Evolutionary conservation across 2,797 vertebrate species (phyloP).

Genomic region (Percopsis omiscomaycus): DNA sequence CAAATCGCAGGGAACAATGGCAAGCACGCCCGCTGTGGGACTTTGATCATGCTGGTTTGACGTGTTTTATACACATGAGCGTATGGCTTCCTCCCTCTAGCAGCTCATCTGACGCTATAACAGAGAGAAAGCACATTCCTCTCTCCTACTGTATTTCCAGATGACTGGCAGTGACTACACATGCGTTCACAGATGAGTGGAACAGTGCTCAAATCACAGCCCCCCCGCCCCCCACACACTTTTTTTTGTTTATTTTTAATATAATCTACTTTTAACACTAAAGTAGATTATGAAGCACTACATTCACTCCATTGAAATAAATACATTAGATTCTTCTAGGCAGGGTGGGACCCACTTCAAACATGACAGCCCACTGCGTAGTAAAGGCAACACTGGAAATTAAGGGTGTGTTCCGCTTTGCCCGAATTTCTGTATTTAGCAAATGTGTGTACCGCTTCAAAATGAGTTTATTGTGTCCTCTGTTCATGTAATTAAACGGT

Average conservation of each 20-base stretch:
- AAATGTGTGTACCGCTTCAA: constrained; percentile 9
- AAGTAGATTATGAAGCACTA: constrained; percentile 15
- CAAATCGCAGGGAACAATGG: not conserved
- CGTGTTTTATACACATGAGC: constrained; percentile 12
- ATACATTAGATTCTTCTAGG: constrained; percentile 24
- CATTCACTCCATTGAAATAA: constrained; percentile 27
- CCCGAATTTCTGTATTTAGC: constrained; percentile 20
- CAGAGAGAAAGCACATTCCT: constrained; percentile 41
- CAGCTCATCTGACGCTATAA: constrained; percentile 25
- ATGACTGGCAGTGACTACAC: constrained; percentile 8
- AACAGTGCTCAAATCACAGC: not conserved
- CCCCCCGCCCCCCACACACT: not conserved
- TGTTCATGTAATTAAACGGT: constrained; percentile 3
- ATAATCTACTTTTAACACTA: constrained; percentile 2
- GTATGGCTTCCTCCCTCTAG: constrained; percentile 20
- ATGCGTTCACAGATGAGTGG: not conserved
- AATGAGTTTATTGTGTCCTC: not conserved
- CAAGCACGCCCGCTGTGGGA: not conserved
- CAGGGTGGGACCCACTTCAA: constrained; percentile 32
- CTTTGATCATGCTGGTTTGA: constrained; percentile 30
- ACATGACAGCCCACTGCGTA: constrained; percentile 41
- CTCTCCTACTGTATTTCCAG: constrained; percentile 14
- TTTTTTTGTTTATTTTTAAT: no score
- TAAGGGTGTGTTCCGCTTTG: constrained; percentile 14
- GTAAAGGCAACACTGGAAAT: constrained; percentile 40